Evolutionary conservation across 2,888 invertebrate genomes (phyloP).

Genomic region (Perdita meconis): DNA sequence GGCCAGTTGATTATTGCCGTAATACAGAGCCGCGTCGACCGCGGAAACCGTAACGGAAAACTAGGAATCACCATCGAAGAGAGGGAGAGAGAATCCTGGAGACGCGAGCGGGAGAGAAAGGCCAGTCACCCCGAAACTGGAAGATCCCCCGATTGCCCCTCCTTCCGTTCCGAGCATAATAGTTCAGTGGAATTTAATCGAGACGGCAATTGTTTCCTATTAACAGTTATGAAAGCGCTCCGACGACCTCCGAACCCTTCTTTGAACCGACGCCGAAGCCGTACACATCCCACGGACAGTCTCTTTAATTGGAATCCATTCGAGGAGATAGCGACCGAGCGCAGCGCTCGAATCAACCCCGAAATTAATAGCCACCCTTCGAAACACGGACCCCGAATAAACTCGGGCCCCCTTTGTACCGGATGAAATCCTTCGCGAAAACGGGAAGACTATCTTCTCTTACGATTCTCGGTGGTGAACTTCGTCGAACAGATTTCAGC

Average conservation of each 20-base stretch:
- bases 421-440: background rate
- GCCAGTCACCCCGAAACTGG: conserved; percentile 46
- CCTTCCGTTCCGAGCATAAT: conserved; percentile 30
- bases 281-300: conserved; percentile 24
- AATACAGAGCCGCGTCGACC: conserved; percentile 12
- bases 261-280: conserved; percentile 50
- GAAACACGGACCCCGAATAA: background rate
- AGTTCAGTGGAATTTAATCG: conserved; percentile 68
- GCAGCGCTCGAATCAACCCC: conserved; percentile 36
- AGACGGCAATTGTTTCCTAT: conserved; percentile 67
- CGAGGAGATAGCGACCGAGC: conserved; percentile 40
- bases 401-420: background rate
- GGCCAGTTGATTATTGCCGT: conserved; percentile 35
- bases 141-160: background rate
- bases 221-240: conserved; percentile 66
- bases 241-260: conserved; percentile 53
- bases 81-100: conserved; percentile 2
- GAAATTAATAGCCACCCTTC: conserved; percentile 32
- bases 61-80: conserved; percentile 30
- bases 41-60: conserved; percentile 32
- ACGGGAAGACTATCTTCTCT: background rate
- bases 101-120: conserved; percentile 30
- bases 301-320: conserved; percentile 61
- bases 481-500: background rate
- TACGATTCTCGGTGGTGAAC: background rate